Percentiles rank a stretch among this genome's conserved stretches.
Conservation (phyloP, 1,140 invertebrate species). For the Neodiprion pinetum region DNA sequence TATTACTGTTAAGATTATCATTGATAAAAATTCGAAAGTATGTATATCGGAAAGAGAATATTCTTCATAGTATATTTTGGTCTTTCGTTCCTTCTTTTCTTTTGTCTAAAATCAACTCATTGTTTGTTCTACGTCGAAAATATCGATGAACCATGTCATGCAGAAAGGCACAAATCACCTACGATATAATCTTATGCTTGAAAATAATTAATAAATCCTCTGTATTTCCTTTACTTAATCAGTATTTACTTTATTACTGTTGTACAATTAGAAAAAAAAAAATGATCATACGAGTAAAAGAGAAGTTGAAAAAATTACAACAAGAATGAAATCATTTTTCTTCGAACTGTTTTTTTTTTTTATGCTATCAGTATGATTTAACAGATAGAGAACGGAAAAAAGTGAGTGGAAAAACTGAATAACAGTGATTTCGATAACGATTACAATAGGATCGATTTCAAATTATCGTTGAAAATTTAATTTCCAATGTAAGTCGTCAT, state of each 20-base stretch:
- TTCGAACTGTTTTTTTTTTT: too few species aligned
- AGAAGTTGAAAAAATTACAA: not conserved
- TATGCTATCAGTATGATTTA: not conserved
- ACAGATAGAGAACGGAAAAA: constrained; percentile 17
- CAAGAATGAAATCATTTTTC: too few species aligned
- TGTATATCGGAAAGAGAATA: too few species aligned
- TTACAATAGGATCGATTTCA: constrained; percentile 19
- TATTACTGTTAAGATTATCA: not conserved
- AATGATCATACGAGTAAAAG: not conserved
- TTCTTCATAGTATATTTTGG: too few species aligned
- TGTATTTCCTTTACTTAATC: too few species aligned
- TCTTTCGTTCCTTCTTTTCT: constrained; percentile 12
- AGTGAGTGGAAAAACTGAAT: constrained; percentile 14
- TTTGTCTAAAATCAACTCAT: not conserved
- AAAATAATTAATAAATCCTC: constrained; percentile 14
- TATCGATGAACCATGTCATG: not conserved
- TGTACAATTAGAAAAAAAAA: not conserved
- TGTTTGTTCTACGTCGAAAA: not conserved
- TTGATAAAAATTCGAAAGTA: not conserved
- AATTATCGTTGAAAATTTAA: constrained; percentile 4
- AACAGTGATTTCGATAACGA: constrained; percentile 9
- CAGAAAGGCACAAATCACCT: too few species aligned
- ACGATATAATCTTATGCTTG: not conserved
- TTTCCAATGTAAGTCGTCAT: constrained; percentile 40
- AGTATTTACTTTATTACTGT: too few species aligned